Percentiles rank a stretch among this genome's conserved stretches.
These are phyloP conservation scores for Listrodromus nycthemerus DNA, from an alignment of 2,888 invertebrate species.

Conservation along the genomic window DNA sequence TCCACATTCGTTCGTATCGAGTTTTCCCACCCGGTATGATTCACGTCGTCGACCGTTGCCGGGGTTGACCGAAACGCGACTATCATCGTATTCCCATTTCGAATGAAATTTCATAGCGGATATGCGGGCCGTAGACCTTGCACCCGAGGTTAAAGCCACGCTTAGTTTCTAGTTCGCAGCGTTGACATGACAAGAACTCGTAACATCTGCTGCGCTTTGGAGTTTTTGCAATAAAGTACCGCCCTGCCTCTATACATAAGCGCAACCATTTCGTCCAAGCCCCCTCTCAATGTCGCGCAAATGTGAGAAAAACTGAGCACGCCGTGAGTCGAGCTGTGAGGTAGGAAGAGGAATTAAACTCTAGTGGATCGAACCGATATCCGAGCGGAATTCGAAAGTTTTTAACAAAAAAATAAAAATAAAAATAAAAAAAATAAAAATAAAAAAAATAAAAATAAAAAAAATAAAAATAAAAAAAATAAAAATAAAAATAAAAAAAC, in stretches of 20 bases:
- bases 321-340: conserved; percentile 58
- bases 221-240: conserved; percentile 82
- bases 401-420: conserved; percentile 27
- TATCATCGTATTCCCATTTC: conserved; percentile 70
- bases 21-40: conserved; percentile 61
- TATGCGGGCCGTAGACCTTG: conserved; percentile 59
- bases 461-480: conserved; percentile 57
- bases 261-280: conserved; percentile 50
- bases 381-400: conserved; percentile 77
- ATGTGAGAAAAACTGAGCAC: conserved; percentile 49
- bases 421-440: conserved; percentile 42
- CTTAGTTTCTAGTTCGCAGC: conserved; percentile 21
- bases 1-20: conserved; percentile 44
- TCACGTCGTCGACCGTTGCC: conserved; percentile 55
- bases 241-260: conserved; percentile 56
- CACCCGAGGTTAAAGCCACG: conserved; percentile 64
- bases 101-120: conserved; percentile 72
- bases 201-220: conserved; percentile 82
- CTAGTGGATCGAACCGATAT: conserved; percentile 73
- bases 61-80: conserved; percentile 63
- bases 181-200: conserved; percentile 71
- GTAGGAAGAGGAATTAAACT: conserved; percentile 59
- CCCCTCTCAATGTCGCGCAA: conserved; percentile 50
- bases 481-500: neutral
- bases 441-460: too few relatives aligned